Percentiles rank a stretch among this genome's conserved stretches.
These are phyloP conservation scores for Dendrocincla fuliginosa DNA, from an alignment of 2,797 vertebrate genomes.

Conservation along the genomic window DNA sequence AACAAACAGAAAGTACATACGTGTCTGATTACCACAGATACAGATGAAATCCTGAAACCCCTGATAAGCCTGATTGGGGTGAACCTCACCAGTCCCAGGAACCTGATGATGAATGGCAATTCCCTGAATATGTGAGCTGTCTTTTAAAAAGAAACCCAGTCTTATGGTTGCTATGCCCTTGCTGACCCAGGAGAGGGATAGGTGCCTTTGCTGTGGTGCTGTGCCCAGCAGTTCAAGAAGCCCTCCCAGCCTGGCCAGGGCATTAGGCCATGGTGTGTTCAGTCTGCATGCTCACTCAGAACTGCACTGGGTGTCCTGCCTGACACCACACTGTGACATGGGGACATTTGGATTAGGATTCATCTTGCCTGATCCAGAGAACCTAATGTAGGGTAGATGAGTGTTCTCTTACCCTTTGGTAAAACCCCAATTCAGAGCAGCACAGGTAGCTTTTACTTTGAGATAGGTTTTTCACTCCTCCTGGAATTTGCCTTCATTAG, in stretches of 20 bases:
- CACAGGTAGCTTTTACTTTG: neutral
- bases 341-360: neutral
- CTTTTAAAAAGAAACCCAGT: neutral
- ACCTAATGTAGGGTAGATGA: neutral
- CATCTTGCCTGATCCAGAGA: neutral
- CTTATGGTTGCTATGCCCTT: neutral
- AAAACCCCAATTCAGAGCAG: neutral
- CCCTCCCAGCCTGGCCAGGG: neutral
- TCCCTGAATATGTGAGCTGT: neutral
- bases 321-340: rapidly evolving
- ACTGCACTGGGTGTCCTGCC: neutral
- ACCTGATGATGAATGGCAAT: neutral
- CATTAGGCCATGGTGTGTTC: neutral
- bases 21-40: neutral
- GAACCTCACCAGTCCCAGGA: neutral
- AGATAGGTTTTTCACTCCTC: neutral
- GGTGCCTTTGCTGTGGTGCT: neutral
- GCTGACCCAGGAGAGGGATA: neutral
- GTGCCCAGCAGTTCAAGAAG: neutral
- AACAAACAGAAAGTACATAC: neutral
- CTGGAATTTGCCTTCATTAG: neutral
- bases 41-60: neutral
- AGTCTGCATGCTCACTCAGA: neutral
- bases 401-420: neutral
- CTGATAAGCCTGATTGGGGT: neutral